A percentile compares a stretch with the other conserved stretches of the same genome.
Conservation (phyloP, 2,797 vertebrate species). For the Mormyrops boulengeri region DNA sequence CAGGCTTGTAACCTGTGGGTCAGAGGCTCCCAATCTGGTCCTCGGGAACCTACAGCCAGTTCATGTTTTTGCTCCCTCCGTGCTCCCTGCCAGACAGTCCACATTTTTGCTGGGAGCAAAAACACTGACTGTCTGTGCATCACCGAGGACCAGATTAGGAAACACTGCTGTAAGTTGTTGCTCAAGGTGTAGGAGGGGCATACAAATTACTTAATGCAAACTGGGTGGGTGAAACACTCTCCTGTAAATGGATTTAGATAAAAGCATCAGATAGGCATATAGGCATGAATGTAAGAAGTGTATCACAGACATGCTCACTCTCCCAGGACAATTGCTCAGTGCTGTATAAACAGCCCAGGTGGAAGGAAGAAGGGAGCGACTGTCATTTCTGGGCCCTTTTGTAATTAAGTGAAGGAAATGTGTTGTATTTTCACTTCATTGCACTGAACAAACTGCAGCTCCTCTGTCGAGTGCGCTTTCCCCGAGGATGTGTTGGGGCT, state of each 20-base stretch:
- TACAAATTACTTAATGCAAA: background rate
- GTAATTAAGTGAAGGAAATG: background rate
- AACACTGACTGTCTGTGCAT: background rate
- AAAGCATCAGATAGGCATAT: background rate
- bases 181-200: background rate
- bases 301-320: background rate
- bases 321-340: background rate
- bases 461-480: background rate
- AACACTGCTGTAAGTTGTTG: background rate
- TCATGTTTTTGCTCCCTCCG: background rate
- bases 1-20: background rate
- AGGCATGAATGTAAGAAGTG: background rate
- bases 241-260: background rate
- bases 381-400: background rate
- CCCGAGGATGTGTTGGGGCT: background rate
- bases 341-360: background rate
- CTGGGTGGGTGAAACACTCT: background rate
- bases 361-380: background rate
- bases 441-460: background rate
- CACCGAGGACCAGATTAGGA: background rate
- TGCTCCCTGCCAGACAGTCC: background rate
- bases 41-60: background rate
- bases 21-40: background rate
- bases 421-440: slow-evolving; percentile 9
- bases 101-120: background rate